Evolutionary conservation across 1,140 invertebrate species (phyloP), one percentile per base, ranked within the genome.

Genomic region (Lasioglossum albipes): DNA sequence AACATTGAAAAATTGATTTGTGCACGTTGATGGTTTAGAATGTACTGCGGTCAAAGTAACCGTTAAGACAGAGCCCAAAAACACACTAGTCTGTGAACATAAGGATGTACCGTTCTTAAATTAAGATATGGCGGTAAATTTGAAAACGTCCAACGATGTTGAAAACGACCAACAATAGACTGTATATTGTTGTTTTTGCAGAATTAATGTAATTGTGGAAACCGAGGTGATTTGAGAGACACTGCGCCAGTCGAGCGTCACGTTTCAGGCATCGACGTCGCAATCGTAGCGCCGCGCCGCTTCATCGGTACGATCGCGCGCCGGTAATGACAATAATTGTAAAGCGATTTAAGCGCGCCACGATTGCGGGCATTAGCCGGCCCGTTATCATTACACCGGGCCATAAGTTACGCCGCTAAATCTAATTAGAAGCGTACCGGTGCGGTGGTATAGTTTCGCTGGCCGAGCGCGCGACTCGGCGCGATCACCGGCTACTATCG

Each of bases 351-450:
- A 82, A 85, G 65, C 77, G 59, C 41, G 61, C 71, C 59, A 57
- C 65, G 68, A 22, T 68, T 68, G 65, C 54, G 64, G 77, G 57
- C 67, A 73, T 88, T 86, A 88, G 85, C 83, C 65, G 75, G 68
- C 52, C 49, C 79, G 71, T 87, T 87, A 86, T 88, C 82, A 78
- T 89, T 89, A 85, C 76, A 74, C 62, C 61, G 72, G 52, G 49
- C 71, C 66, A 76, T 83, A 82, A 83, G 75, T 89, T 79, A 87
- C 61, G 64, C 74, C 82, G 66, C 22, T 67, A 80, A 85, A 85
- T 85, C 83, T 85, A 87, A 89, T 89, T 88, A 88, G 68, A 73
- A 84, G 65, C 45, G 36, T n/a, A 42, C 42, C 49, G n/a, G n/a
- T 36, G 41, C 31, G 16, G 20, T 0, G 49, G 71, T 61, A 65